Conservation (phyloP, 1,140 invertebrate genomes). For the Hylaeus volcanicus region DNA sequence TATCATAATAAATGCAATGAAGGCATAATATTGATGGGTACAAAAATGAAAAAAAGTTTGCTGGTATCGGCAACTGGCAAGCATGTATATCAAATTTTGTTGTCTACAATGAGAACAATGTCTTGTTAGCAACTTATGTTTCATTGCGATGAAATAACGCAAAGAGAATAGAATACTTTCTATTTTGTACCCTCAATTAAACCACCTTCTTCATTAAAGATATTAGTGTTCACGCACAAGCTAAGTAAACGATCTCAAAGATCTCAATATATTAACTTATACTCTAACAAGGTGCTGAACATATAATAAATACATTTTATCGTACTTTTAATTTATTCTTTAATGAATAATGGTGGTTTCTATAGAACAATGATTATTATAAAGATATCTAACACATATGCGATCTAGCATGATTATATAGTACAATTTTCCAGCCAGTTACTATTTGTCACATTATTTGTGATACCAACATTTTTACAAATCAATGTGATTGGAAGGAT, state of each 20-base stretch:
- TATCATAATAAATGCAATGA: constrained; percentile 61
- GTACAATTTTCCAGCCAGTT: constrained; percentile 67
- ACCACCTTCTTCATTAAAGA: constrained; percentile 63
- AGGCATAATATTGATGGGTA: constrained; percentile 63
- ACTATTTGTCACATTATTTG: constrained; percentile 69
- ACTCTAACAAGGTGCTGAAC: constrained; percentile 37
- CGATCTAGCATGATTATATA: constrained; percentile 68
- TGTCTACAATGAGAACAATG: constrained; percentile 44
- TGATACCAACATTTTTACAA: constrained; percentile 71
- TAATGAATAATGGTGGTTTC: constrained; percentile 64
- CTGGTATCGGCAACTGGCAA: constrained; percentile 49
- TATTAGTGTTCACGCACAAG: constrained; percentile 40
- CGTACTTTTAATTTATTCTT: constrained; percentile 57
- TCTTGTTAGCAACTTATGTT: constrained; percentile 49
- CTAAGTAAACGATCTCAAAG: constrained; percentile 44
- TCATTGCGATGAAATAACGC: constrained; percentile 35
- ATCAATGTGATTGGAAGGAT: constrained; percentile 63
- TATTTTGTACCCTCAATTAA: constrained; percentile 66
- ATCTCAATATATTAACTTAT: constrained; percentile 42
- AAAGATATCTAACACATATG: constrained; percentile 61
- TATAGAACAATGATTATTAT: constrained; percentile 58
- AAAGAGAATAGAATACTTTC: constrained; percentile 44
- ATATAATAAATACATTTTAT: constrained; percentile 31
- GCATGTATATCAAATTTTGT: constrained; percentile 44
- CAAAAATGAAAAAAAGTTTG: constrained; percentile 54